phyloP scores from a whole-genome alignment of 1,140 invertebrate genomes.

The Ceratitis capitata region DNA sequence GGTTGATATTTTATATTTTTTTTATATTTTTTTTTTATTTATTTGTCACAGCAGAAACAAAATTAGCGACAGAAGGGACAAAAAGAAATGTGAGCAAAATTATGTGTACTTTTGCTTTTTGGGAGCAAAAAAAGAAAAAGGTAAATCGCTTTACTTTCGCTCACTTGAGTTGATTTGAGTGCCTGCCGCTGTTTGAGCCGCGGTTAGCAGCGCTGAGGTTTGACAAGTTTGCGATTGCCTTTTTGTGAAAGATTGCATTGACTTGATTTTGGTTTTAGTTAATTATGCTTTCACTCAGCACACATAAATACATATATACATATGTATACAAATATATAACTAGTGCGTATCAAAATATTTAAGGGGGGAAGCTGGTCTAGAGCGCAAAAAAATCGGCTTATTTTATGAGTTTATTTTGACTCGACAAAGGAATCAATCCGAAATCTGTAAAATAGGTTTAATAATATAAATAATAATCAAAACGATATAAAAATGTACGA shows the following conservation, averaged over 20 bases:
- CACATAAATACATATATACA: background rate
- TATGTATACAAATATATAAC: background rate
- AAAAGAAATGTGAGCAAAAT: too few species aligned
- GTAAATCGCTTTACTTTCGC: conserved; percentile 22
- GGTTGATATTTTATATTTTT: background rate
- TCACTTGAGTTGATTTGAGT: conserved; percentile 15
- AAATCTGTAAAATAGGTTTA: too few species aligned
- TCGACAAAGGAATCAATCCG: too few species aligned
- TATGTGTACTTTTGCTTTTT: too few species aligned
- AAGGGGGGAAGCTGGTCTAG: too few species aligned
- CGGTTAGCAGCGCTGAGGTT: background rate
- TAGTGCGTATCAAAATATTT: background rate
- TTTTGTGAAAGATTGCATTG: background rate
- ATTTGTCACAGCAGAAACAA: background rate
- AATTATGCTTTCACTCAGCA: background rate
- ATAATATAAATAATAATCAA: too few species aligned
- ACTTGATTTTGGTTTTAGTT: background rate
- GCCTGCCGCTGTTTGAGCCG: background rate
- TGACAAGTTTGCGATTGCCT: background rate
- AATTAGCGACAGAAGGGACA: background rate
- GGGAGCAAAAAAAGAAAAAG: background rate
- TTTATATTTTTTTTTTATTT: background rate
- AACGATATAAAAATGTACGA: too few species aligned
- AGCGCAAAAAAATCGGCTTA: too few species aligned
- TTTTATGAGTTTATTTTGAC: too few species aligned